These are phyloP conservation scores for Entomobrya multifasciata DNA, from an alignment of 2,888 invertebrate genomes.

Conservation along the genomic window DNA sequence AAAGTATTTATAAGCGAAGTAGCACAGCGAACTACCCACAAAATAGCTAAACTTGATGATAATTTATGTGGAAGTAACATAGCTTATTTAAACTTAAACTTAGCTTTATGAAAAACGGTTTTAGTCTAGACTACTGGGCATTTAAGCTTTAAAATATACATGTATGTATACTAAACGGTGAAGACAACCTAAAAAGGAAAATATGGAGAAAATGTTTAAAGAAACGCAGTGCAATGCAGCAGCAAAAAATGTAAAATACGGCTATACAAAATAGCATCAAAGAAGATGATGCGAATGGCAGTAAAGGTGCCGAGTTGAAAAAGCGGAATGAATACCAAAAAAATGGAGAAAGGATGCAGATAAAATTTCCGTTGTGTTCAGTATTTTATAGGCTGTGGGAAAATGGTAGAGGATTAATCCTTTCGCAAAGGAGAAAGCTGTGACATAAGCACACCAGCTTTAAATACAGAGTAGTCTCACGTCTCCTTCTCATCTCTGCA, in stretches of 20 bases:
- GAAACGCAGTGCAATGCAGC: constrained; percentile 8
- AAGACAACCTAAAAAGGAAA: constrained; percentile 9
- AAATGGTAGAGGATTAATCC: constrained; percentile 27
- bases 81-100: constrained; percentile 37
- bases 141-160: constrained; percentile 26
- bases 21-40: neutral
- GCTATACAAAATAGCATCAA: neutral
- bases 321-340: neutral
- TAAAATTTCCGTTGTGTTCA: too few species aligned
- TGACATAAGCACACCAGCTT: neutral
- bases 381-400: neutral
- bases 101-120: constrained; percentile 10
- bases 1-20: too few species aligned
- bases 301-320: neutral
- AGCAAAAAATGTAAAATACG: neutral
- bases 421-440: constrained; percentile 6
- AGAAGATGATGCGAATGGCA: neutral
- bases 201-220: neutral
- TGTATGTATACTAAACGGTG: neutral
- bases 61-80: neutral
- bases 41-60: neutral
- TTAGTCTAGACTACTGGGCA: neutral
- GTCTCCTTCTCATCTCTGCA: constrained; percentile 9
- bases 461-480: constrained; percentile 14
- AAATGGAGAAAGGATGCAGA: neutral